A percentile compares a stretch with the other conserved stretches of the same genome.
Evolutionary conservation across 1,140 invertebrate genomes (phyloP).

Genomic region (Bombus pyrosoma): DNA sequence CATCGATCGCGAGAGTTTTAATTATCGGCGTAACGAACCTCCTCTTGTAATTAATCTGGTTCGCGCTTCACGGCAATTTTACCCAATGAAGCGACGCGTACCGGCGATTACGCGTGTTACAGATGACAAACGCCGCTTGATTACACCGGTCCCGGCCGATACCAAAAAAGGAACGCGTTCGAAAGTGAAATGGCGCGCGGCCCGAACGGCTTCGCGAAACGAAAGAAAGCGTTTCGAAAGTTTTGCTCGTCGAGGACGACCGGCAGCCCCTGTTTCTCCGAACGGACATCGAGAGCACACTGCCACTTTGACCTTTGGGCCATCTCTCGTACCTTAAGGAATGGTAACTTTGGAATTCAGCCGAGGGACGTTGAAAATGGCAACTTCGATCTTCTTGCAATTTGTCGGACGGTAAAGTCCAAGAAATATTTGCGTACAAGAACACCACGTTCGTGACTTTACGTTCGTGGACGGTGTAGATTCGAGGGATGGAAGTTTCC

Average conservation of each 20-base stretch:
- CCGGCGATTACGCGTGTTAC: conserved; percentile 43
- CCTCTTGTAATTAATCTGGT: conserved; percentile 38
- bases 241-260: neutral
- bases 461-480: no score
- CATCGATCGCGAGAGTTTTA: conserved; percentile 3
- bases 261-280: neutral
- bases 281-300: neutral
- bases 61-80: conserved; percentile 30
- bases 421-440: neutral
- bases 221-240: conserved; percentile 53
- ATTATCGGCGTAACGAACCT: conserved; percentile 16
- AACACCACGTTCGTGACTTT: no score
- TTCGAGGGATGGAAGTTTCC: no score
- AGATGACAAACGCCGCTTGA: conserved; percentile 38
- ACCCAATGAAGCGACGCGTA: neutral
- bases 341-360: neutral
- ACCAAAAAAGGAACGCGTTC: conserved; percentile 46
- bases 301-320: neutral
- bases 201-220: conserved; percentile 11
- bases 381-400: neutral
- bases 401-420: neutral
- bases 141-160: conserved; percentile 23
- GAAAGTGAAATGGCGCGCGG: conserved; percentile 49
- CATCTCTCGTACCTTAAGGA: neutral
- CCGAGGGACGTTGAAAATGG: neutral